Base-by-base conservation (phyloP, 2,888 invertebrate genomes). In the Ephialtes manifestator region DNA sequence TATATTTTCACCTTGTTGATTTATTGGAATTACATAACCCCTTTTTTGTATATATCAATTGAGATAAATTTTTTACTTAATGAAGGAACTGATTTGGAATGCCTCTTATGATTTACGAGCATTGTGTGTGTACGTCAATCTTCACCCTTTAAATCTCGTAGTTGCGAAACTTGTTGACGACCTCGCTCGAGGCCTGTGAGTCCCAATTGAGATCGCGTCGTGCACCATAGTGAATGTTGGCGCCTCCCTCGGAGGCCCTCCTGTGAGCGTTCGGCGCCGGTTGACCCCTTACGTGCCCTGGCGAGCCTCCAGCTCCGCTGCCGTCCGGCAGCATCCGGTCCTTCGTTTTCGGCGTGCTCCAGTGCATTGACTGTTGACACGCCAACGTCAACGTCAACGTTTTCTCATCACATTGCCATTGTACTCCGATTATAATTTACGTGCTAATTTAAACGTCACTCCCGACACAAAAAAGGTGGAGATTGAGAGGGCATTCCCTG, bases 321-420 rank as follows among this genome's bases (percentile, higher is more conserved):
- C 95, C 93, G 83, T 96, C 96, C 81, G 95, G 95, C 92, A 98
- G 93, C 98, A 98, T 98, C 88, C 98, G 96, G 90, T 98, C 98
- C 94, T 98, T 98, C 89, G 97, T 98, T 94, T 98, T 98, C 53
- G 97, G 97, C 86, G 97, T 97, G 86, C 97, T 96, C 98, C 98
- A 98, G 93, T 98, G 98, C 97, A 98, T 98, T 74, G 98, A 97
- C 96, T 98, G 95, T 72, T 92, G 91, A 76, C 48, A 76, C 51
- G 63, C 65, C 63, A 20, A 53, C 65, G 51, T 51, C 2, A 48
- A 24, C 28, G 46, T 46, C 46, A 74, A 74, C 43, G 28, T 53
- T 7, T 51, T 58, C 18, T 24, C 71, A 24, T 10, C 31, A 3
- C 13, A 7, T n/a, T 5, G 8, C 24, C 35, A n/a, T 24, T 63